A percentile compares a stretch with the other conserved stretches of the same genome.
phyloP scores from a whole-genome alignment of 2,113 vertebrate species.

The Apodemus sylvaticus region DNA sequence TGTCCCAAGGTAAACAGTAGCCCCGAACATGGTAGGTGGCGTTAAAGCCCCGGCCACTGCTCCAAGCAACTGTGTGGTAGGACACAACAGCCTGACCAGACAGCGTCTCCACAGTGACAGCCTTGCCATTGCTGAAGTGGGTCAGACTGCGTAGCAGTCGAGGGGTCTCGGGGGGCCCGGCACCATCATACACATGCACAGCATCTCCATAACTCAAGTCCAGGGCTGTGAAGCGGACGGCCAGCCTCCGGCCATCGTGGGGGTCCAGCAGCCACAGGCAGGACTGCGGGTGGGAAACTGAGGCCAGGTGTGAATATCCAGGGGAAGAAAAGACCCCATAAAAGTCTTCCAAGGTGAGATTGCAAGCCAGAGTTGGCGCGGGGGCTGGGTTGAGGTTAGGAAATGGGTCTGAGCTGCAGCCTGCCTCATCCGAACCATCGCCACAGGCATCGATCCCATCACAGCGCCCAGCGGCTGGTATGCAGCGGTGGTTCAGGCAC shows the following conservation, averaged over 20 bases:
- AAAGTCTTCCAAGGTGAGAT: slow-evolving; percentile 88
- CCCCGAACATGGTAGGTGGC: slow-evolving; percentile 92
- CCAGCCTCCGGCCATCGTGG: slow-evolving; percentile 89
- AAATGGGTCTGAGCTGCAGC: slow-evolving; percentile 66
- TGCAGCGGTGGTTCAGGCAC: slow-evolving; percentile 79
- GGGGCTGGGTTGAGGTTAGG: slow-evolving; percentile 63
- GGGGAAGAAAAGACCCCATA: slow-evolving; percentile 92
- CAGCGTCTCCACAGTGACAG: slow-evolving; percentile 88
- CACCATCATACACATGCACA: slow-evolving; percentile 86
- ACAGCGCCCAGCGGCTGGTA: slow-evolving; percentile 88
- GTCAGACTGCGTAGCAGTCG: slow-evolving; percentile 82
- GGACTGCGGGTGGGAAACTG: slow-evolving; percentile 70
- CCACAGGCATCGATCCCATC: slow-evolving; percentile 89
- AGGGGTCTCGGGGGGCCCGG: background rate
- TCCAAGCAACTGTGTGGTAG: slow-evolving; percentile 83
- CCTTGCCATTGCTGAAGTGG: slow-evolving; percentile 89
- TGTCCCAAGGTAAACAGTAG: slow-evolving; percentile 93
- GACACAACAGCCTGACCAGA: slow-evolving; percentile 88
- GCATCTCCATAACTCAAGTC: slow-evolving; percentile 85
- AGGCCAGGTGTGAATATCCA: slow-evolving; percentile 67
- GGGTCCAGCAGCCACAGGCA: slow-evolving; percentile 93
- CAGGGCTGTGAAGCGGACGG: slow-evolving; percentile 88
- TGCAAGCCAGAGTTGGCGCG: slow-evolving; percentile 84
- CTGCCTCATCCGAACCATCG: slow-evolving; percentile 80
- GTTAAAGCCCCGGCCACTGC: slow-evolving; percentile 88